phyloP scores from a whole-genome alignment of 2,113 vertebrate genomes.

The Hemichromis elongatus region DNA sequence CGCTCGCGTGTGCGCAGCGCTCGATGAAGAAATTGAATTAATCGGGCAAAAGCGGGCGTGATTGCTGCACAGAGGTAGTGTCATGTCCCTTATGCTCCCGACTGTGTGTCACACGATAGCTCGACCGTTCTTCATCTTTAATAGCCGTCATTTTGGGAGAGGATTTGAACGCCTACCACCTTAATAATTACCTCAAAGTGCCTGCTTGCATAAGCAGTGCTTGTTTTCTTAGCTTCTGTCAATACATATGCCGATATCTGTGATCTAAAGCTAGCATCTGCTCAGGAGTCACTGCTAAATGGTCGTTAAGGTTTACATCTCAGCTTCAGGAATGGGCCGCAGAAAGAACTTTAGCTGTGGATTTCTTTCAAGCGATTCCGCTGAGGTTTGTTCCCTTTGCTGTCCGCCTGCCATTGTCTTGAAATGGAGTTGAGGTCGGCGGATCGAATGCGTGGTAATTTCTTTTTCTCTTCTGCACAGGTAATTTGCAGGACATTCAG shows the following conservation, averaged over 20 bases:
- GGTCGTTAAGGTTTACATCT: neutral
- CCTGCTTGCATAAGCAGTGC: neutral
- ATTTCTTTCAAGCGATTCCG: neutral
- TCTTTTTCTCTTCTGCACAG: conserved; percentile 46
- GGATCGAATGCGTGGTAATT: conserved; percentile 49
- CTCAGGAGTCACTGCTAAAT: conserved; percentile 2
- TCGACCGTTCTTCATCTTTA: neutral
- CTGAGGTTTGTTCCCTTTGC: neutral
- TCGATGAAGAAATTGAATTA: neutral
- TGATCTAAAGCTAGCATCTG: neutral
- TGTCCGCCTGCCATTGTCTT: conserved; percentile 12
- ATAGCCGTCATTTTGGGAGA: neutral
- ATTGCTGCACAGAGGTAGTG: neutral
- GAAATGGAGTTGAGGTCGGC: conserved; percentile 12
- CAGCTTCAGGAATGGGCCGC: neutral
- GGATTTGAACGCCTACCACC: neutral
- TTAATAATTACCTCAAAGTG: conserved; percentile 9
- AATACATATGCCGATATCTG: neutral
- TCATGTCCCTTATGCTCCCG: neutral
- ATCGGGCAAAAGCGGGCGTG: neutral
- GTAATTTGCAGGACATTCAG: conserved; percentile 65
- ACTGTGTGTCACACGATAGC: neutral
- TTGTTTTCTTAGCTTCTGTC: neutral
- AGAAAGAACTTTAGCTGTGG: neutral
- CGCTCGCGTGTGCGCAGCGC: neutral